These are phyloP conservation scores for Heliconius cydno DNA, from an alignment of 2,888 invertebrate species.

Conservation along the genomic window DNA sequence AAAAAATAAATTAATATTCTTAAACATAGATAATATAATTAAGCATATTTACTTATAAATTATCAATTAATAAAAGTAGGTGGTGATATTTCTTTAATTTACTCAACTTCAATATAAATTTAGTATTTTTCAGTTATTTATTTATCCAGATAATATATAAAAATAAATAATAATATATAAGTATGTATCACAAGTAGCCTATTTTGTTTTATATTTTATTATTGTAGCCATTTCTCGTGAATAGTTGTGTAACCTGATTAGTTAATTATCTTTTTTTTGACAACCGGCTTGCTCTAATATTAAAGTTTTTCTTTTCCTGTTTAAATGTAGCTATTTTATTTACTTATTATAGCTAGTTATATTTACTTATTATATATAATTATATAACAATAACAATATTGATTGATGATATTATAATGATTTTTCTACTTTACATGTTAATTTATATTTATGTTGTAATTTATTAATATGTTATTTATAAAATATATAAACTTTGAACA, in stretches of 20 bases:
- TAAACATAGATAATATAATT: too few relatives aligned
- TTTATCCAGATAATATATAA: too few relatives aligned
- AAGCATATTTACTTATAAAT: too few relatives aligned
- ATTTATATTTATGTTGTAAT: background rate
- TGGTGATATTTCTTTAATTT: too few relatives aligned
- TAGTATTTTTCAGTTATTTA: too few relatives aligned
- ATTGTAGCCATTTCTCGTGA: background rate
- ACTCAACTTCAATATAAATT: too few relatives aligned
- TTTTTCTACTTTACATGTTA: background rate
- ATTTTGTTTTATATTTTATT: background rate
- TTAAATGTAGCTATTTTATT: background rate
- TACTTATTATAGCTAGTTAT: background rate
- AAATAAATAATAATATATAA: too few relatives aligned
- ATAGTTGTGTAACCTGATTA: background rate
- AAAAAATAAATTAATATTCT: too few relatives aligned
- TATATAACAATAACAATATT: background rate
- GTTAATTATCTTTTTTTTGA: background rate
- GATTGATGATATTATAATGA: background rate
- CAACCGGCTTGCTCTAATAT: background rate
- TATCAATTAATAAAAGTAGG: too few relatives aligned
- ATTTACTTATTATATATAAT: background rate
- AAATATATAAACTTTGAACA: background rate
- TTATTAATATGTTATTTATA: background rate
- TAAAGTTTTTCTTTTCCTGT: background rate
- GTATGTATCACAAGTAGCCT: background rate